phyloP scores from a whole-genome alignment of 2,888 invertebrate species.

The Lochmaea capreae region DNA sequence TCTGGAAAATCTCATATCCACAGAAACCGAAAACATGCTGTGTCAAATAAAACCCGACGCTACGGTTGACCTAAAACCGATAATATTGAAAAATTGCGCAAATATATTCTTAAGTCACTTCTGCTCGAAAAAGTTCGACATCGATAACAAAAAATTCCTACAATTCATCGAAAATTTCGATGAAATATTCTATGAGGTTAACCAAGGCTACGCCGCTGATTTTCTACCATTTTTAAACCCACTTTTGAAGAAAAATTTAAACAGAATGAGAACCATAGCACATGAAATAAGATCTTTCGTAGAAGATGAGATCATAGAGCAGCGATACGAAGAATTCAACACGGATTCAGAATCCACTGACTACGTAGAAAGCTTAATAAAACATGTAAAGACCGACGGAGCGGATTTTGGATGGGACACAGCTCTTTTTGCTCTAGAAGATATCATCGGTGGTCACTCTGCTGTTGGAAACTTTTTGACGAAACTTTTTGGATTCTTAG shows the following conservation, averaged over 20 bases:
- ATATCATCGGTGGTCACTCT: conserved; percentile 71
- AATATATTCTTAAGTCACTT: conserved; percentile 74
- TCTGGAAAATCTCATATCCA: conserved; percentile 67
- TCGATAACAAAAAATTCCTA: conserved; percentile 65
- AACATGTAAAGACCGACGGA: conserved; percentile 65
- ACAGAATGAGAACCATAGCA: conserved; percentile 67
- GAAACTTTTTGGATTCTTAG: conserved; percentile 71
- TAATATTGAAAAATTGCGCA: conserved; percentile 69
- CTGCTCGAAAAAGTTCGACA: conserved; percentile 68
- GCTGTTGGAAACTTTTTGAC: conserved; percentile 74
- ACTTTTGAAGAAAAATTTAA: conserved; percentile 67
- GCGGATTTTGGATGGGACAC: conserved; percentile 67
- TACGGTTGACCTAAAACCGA: conserved; percentile 62
- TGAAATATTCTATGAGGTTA: conserved; percentile 75
- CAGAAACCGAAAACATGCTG: conserved; percentile 61
- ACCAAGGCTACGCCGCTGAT: conserved; percentile 76
- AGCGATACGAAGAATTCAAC: conserved; percentile 62
- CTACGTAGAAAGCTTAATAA: conserved; percentile 71
- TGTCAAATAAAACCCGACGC: conserved; percentile 47
- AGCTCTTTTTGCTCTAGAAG: conserved; percentile 67
- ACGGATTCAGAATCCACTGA: conserved; percentile 63
- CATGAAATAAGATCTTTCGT: conserved; percentile 70
- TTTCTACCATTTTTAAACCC: conserved; percentile 74
- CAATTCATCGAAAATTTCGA: conserved; percentile 71
- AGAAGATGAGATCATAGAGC: conserved; percentile 66